Base-by-base conservation (phyloP, 1,140 invertebrate species). In the Drosophila insularis region DNA sequence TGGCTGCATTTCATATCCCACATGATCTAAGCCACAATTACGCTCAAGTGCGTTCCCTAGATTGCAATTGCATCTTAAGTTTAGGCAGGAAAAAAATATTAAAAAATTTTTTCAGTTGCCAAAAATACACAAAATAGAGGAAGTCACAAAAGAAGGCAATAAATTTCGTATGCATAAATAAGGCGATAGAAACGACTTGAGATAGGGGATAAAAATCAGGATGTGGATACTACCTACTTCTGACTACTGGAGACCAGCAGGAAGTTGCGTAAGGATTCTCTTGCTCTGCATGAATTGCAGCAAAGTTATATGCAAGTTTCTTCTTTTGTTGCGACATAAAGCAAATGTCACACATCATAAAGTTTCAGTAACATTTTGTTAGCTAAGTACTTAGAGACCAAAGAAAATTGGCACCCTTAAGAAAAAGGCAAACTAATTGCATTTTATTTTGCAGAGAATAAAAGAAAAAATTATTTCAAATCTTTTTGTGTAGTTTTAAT, bases 21-120 rank as follows among this genome's bases (percentile, higher is more conserved):
- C 65, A 70, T 78, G 71, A 50, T 50, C 19, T 50, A 50, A 50
- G 71, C 68, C 68, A 72, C 81, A 87, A 86, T 86, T 86, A 87
- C 81, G 82, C 81, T 81, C 81, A 87, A 86, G 81, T 86, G 82
- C 81, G 81, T 81, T 81, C 71, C 69, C 87, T 79, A 82, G 78
- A 81, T 81, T 81, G 81, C 80, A 87, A 75, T 75, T 82, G 80
- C 65, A 67, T 72, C 78, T 86, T 71, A 64, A 43, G 50, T 74
- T 77, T 67, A 53, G 62, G 59, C 43, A 50, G 21, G 43, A 19
- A 50, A 50, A 4, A 19, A 11, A n/a, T n/a, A n/a, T n/a, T n/a
- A n/a, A n/a, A n/a, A n/a, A 71, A 81, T 68, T 81, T 64, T 81
- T 81, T 74, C 63, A 68, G 65, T 68, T 86, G 81, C 81, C 81